phyloP scores from a whole-genome alignment of 1,140 invertebrate species.

The Neodiprion virginianus region DNA sequence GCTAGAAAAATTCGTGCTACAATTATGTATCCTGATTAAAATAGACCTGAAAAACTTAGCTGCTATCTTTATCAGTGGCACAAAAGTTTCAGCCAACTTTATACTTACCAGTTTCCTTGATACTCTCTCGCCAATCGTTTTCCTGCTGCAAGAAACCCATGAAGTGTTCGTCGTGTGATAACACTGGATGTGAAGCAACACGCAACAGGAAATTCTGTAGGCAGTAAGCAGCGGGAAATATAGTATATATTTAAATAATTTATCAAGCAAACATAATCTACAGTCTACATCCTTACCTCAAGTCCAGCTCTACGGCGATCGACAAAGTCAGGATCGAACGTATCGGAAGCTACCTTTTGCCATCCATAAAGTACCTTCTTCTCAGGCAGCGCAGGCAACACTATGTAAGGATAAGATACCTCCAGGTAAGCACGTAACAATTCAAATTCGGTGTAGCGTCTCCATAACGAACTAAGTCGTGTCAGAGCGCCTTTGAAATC shows the following conservation, averaged over 20 bases:
- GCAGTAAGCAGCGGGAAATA: constrained; percentile 19
- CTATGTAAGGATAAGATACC: constrained; percentile 78
- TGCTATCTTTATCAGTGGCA: too few relatives aligned
- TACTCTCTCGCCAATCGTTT: constrained; percentile 78
- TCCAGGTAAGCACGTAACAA: constrained; percentile 78
- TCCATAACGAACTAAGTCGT: constrained; percentile 76
- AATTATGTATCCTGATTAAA: too few relatives aligned
- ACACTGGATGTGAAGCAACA: constrained; percentile 75
- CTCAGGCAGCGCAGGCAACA: constrained; percentile 82
- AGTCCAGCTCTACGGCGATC: constrained; percentile 80
- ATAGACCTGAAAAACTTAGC: too few relatives aligned
- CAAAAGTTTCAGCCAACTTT: too few relatives aligned
- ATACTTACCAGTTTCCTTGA: constrained; percentile 72
- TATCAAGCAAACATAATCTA: too few relatives aligned
- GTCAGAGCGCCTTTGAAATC: constrained; percentile 69
- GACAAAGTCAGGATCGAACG: constrained; percentile 86
- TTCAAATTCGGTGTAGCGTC: constrained; percentile 87
- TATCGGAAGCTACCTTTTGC: constrained; percentile 79
- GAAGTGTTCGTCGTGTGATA: constrained; percentile 80
- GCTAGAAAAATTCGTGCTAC: neutral
- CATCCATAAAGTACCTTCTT: constrained; percentile 83
- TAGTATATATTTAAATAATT: neutral
- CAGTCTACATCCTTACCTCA: constrained; percentile 61
- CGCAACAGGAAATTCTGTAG: constrained; percentile 77
- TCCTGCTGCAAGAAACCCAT: constrained; percentile 77